Conservation (phyloP, 2,797 vertebrate species). For the Cirrhinus mrigala region DNA sequence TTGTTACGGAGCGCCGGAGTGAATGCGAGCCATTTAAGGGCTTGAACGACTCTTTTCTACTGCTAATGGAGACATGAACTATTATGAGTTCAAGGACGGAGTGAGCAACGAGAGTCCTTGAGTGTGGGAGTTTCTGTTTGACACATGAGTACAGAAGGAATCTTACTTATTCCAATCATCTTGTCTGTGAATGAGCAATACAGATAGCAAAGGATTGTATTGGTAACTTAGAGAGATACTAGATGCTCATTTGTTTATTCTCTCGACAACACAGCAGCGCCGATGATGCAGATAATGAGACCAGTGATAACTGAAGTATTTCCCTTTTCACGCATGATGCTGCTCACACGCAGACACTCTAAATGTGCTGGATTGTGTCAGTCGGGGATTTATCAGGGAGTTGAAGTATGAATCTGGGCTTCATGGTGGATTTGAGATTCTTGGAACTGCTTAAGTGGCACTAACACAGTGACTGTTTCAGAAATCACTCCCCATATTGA, state of each 20-base stretch:
- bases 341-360: constrained; percentile 10
- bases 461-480: constrained; percentile 35
- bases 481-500: constrained; percentile 35
- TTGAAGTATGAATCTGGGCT: constrained; percentile 43
- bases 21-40: constrained; percentile 52
- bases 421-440: constrained; percentile 46
- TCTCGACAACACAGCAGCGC: background rate
- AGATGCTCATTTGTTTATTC: background rate
- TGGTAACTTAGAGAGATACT: background rate
- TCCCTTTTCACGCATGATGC: constrained; percentile 6
- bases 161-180: background rate
- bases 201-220: background rate
- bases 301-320: constrained; percentile 22
- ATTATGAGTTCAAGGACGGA: constrained; percentile 28
- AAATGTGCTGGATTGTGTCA: constrained; percentile 40
- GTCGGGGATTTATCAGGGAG: constrained; percentile 28
- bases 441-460: constrained; percentile 36
- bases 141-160: constrained; percentile 7
- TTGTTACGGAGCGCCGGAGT: constrained; percentile 42
- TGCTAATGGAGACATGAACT: constrained; percentile 43
- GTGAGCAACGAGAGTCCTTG: constrained; percentile 17
- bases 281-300: background rate
- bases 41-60: constrained; percentile 38
- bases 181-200: constrained; percentile 8
- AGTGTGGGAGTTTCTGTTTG: constrained; percentile 21